Evolutionary conservation across 2,113 vertebrate species (phyloP).

Genomic region (Oryzias javanicus): DNA sequence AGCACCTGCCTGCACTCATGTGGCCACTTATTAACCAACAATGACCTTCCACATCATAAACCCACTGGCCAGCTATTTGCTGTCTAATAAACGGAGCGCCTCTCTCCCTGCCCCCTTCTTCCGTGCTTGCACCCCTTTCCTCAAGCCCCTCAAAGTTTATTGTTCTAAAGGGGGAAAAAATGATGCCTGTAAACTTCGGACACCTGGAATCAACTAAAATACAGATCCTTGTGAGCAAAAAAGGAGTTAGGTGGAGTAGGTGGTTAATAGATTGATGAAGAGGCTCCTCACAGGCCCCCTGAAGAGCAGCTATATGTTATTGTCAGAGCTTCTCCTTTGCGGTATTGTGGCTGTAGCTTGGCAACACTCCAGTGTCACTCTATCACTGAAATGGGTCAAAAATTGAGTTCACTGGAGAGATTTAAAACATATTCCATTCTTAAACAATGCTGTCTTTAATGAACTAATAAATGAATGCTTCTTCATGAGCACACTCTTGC

Average conservation of each 20-base stretch:
- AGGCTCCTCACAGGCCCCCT: constrained; percentile 52
- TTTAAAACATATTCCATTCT: background rate
- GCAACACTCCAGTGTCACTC: constrained; percentile 41
- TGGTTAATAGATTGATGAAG: constrained; percentile 67
- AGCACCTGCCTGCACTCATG: constrained; percentile 82
- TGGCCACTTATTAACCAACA: constrained; percentile 84
- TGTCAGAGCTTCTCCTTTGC: constrained; percentile 41
- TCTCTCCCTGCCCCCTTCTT: constrained; percentile 33
- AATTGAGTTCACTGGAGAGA: background rate
- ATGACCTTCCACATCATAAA: constrained; percentile 84
- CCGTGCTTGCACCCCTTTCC: constrained; percentile 53
- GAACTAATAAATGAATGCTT: background rate
- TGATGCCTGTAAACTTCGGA: constrained; percentile 71
- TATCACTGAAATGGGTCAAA: constrained; percentile 28
- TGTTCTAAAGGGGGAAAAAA: constrained; percentile 70
- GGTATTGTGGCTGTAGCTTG: constrained; percentile 29
- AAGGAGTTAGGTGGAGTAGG: constrained; percentile 64
- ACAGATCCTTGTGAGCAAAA: constrained; percentile 61
- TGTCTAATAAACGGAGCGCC: constrained; percentile 79
- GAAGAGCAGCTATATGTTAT: constrained; percentile 28
- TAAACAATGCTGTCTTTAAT: background rate
- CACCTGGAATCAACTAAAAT: constrained; percentile 79
- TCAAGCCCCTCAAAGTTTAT: constrained; percentile 73
- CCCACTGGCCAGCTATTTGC: constrained; percentile 78
- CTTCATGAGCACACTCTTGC: background rate